Conservation (phyloP, 2,797 vertebrate genomes). For the Pogoniulus pusillus region DNA sequence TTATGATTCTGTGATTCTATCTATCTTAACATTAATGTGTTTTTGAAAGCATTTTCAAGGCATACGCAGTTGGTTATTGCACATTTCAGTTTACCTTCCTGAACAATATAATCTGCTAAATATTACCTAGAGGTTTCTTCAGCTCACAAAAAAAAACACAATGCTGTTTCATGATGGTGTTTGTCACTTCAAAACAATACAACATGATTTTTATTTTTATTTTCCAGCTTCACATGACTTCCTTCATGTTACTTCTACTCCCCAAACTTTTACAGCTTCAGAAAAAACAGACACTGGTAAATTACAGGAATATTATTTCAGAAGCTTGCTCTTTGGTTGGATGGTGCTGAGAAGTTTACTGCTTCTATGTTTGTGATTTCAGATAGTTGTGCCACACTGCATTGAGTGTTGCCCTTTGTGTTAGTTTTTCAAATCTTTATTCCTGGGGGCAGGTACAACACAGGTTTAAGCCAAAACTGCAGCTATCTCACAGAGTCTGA, state of each 20-base stretch:
- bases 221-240: conserved; percentile 21
- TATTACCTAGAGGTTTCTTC: neutral
- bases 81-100: neutral
- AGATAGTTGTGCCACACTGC: neutral
- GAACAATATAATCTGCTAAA: neutral
- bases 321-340: neutral
- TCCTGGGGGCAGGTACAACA: neutral
- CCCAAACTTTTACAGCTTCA: conserved; percentile 10
- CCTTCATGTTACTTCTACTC: conserved; percentile 2
- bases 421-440: neutral
- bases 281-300: conserved; percentile 7
- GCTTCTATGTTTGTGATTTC: neutral
- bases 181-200: neutral
- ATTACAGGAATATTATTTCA: neutral
- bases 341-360: neutral
- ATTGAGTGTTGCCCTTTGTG: neutral
- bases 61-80: neutral
- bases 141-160: neutral
- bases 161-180: neutral
- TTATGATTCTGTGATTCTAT: too few relatives aligned
- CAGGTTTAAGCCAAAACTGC: neutral
- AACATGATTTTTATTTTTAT: neutral
- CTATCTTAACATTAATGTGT: neutral
- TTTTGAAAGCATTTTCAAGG: neutral
- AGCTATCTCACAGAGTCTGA: neutral